These are phyloP conservation scores for Anisognathus igniventris DNA, from an alignment of 2,797 vertebrate species.

Conservation along the genomic window DNA sequence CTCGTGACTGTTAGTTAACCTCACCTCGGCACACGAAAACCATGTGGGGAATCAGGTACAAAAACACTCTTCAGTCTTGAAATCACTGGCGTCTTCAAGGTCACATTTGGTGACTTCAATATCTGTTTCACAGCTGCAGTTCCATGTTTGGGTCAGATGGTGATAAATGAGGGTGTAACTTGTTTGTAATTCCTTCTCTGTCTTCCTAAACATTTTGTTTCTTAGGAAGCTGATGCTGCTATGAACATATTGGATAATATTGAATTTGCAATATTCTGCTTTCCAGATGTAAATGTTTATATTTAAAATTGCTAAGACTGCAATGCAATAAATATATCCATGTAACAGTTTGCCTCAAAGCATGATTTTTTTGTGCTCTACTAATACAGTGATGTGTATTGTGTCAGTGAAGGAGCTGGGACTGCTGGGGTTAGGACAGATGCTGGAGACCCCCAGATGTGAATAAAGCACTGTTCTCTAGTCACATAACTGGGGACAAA, in stretches of 20 bases:
- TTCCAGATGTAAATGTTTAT: constrained; percentile 53
- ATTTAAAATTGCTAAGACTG: constrained; percentile 58
- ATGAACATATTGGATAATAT: constrained; percentile 1
- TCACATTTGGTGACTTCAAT: constrained; percentile 28
- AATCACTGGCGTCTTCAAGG: not conserved
- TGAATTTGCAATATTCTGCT: constrained; percentile 64
- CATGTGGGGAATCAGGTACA: not conserved
- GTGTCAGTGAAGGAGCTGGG: not conserved
- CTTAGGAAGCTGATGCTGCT: constrained; percentile 69
- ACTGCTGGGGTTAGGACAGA: not conserved
- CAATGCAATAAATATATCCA: constrained; percentile 73
- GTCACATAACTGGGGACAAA: not conserved
- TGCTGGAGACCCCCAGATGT: not conserved
- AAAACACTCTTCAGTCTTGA: not conserved
- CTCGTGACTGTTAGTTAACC: constrained; percentile 44
- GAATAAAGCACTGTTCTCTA: not conserved
- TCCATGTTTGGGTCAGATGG: constrained; percentile 20
- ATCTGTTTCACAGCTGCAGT: constrained; percentile 45
- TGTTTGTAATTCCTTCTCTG: constrained; percentile 41
- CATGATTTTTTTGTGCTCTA: not conserved
- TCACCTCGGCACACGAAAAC: not conserved
- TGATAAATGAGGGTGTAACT: constrained; percentile 52
- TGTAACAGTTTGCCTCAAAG: not conserved
- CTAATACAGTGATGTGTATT: not conserved
- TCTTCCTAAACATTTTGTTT: constrained; percentile 60